Evolutionary conservation across 2,888 invertebrate genomes (phyloP), one percentile per base, ranked within the genome.

Genomic region (Caenorhabditis becei): DNA sequence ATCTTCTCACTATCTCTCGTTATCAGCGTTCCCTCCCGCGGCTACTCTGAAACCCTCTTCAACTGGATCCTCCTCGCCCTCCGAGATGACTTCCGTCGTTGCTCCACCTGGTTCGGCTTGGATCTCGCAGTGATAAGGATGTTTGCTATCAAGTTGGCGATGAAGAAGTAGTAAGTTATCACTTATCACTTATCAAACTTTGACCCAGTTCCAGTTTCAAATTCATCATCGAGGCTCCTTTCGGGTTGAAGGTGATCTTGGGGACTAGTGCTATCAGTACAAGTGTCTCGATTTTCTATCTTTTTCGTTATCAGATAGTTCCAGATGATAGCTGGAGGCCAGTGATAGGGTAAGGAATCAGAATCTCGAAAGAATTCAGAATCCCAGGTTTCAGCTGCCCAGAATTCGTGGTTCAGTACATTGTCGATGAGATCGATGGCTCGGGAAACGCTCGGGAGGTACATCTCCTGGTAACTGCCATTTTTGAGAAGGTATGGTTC

Each of bases 91-190:
- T 56, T 18, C 26, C 26, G 67, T 2, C n/a, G 67, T 5, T 69
- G 67, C 16, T 69, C 67, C 49, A 58, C 58, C 0, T 69, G 67
- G 67, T 58, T 69, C n/a, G 67, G 67, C 2, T 23, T 69, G 1
- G 47, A 20, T 14, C 4, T 69, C 23, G 67, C 67, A 7, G 47
- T 49, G 7, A 58, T 69, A 49, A 41, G 67, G 23, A 69, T 69
- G 67, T 35, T 69, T 0, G 54, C 49, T 0, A 3, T 69, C 20
- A 69, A 69, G n/a, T 7, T 58, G 7, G 67, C 56, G 0, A 35
- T 69, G 28, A 32, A 23, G n/a, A 69, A 69, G 20, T 35, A 8
- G 66, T 66, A 51, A 49, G 23, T 14, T 20, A 16, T 16, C 14
- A 26, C 44, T 14, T 24, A 16, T 61, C 23, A 11, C 32, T 32